A percentile compares a stretch with the other conserved stretches of the same genome.
Evolutionary conservation across 1,140 invertebrate species (phyloP).

Genomic region (Bradynema listronoti): DNA sequence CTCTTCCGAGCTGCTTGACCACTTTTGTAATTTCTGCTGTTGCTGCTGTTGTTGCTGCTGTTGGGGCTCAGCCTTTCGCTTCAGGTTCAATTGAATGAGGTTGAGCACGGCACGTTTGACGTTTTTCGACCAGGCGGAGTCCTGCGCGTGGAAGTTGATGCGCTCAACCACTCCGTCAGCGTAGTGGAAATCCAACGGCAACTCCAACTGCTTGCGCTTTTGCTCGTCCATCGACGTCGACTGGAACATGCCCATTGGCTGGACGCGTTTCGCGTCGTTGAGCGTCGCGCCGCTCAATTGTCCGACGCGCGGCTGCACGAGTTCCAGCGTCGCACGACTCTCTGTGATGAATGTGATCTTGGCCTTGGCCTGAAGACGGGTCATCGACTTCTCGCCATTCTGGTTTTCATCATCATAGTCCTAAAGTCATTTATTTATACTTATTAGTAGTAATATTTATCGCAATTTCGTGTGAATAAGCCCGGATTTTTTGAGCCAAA

Average conservation of each 20-base stretch:
- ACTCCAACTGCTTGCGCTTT: slow-evolving; percentile 7
- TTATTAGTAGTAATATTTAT: too few species aligned
- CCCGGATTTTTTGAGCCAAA: too few species aligned
- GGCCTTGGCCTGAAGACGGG: slow-evolving; percentile 23
- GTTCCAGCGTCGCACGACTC: slow-evolving; percentile 10
- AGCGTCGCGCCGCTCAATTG: slow-evolving; percentile 23
- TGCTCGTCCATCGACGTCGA: slow-evolving; percentile 13
- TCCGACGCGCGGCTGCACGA: slow-evolving; percentile 19
- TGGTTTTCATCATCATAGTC: too few species aligned
- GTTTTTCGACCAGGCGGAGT: slow-evolving; percentile 29
- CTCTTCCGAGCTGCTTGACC: neutral
- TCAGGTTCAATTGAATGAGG: slow-evolving; percentile 31
- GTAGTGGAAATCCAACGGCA: slow-evolving; percentile 25
- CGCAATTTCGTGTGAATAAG: too few species aligned
- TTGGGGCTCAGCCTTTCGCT: neutral
- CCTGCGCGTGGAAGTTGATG: slow-evolving; percentile 24
- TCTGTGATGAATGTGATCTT: slow-evolving; percentile 23
- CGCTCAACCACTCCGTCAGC: slow-evolving; percentile 28
- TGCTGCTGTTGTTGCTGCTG: slow-evolving; percentile 16
- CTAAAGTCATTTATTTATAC: too few species aligned
- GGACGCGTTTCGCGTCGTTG: slow-evolving; percentile 4
- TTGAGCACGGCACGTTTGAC: slow-evolving; percentile 33
- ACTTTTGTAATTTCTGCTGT: slow-evolving; percentile 13
- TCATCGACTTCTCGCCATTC: slow-evolving; percentile 33
- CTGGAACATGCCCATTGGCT: slow-evolving; percentile 25